Conservation (phyloP, 2,113 vertebrate species). For the Gobio gobio region DNA sequence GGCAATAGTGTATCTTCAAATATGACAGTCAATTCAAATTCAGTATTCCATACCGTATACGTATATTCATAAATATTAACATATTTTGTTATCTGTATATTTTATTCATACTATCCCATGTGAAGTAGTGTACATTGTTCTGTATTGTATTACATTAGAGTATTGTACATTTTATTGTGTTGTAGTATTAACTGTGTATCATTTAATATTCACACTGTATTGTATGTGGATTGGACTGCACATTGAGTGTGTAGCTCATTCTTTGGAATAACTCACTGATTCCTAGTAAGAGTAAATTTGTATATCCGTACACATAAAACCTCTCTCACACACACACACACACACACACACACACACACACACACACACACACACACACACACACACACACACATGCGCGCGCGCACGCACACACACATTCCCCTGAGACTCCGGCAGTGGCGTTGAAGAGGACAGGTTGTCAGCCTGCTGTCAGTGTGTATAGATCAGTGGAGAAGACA, state of each 20-base stretch:
- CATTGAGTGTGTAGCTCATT: background rate
- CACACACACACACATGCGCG: background rate
- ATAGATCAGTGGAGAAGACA: conserved; percentile 49
- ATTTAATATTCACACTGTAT: background rate
- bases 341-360: background rate
- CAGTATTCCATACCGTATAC: background rate
- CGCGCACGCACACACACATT: background rate
- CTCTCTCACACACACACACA: background rate
- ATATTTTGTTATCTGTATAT: background rate
- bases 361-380: background rate
- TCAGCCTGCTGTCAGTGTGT: conserved; percentile 51
- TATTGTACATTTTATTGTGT: background rate
- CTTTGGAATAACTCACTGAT: conserved; percentile 13
- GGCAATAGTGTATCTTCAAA: background rate
- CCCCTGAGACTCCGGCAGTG: conserved; percentile 44
- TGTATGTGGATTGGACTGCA: background rate
- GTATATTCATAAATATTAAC: background rate
- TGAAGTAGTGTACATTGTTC: background rate
- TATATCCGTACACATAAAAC: conserved; percentile 18
- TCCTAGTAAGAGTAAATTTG: conserved; percentile 57
- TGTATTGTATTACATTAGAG: background rate
- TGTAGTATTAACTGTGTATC: background rate
- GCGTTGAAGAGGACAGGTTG: conserved; percentile 46
- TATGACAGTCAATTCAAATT: background rate
- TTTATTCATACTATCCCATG: background rate